Evolutionary conservation across 2,113 vertebrate species (phyloP).

Genomic region (Centrocercus urophasianus): DNA sequence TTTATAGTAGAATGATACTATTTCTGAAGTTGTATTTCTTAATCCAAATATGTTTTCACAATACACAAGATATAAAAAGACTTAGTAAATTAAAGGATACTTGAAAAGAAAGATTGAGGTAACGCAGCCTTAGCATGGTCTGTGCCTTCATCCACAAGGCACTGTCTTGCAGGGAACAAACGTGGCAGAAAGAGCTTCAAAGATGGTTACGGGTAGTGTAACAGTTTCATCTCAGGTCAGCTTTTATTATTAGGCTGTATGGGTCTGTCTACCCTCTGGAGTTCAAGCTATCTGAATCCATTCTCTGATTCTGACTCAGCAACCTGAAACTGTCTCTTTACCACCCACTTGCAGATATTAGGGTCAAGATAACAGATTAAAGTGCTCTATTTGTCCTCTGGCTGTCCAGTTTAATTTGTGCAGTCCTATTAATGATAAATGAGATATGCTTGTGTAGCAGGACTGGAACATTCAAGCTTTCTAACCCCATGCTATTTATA

Average conservation of each 20-base stretch:
- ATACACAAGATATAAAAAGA: neutral
- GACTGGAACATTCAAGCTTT: neutral
- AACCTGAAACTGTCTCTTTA: neutral
- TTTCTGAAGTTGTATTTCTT: neutral
- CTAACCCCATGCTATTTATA: neutral
- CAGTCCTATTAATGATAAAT: neutral
- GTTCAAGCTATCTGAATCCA: neutral
- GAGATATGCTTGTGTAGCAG: neutral
- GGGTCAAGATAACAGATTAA: neutral
- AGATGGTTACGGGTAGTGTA: neutral
- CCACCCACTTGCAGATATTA: neutral
- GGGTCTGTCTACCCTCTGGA: neutral
- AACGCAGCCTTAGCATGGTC: neutral
- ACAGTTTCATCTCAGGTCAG: neutral
- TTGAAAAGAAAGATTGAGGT: neutral
- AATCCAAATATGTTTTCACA: neutral
- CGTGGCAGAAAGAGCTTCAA: neutral
- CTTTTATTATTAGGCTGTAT: neutral
- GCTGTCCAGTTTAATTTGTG: neutral
- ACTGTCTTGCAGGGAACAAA: neutral
- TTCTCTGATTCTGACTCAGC: neutral
- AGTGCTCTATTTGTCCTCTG: neutral
- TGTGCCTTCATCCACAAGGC: neutral
- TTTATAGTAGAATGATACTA: neutral
- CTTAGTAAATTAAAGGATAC: neutral